These are phyloP conservation scores for Drosophila sp. DNA, from an alignment of 1,140 invertebrate species.

Conservation along the genomic window DNA sequence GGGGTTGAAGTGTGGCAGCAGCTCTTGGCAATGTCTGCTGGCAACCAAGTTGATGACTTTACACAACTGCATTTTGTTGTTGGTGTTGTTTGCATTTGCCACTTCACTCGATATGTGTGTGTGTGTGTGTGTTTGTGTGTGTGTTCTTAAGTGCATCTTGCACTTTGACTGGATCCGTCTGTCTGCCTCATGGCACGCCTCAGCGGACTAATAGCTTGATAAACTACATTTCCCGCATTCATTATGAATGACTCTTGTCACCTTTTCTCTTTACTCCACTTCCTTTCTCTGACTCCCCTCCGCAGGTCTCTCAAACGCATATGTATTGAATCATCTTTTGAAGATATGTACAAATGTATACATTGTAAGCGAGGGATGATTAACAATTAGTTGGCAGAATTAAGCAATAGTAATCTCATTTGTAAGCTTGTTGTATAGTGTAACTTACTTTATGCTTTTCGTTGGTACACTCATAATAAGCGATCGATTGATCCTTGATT, in stretches of 20 bases:
- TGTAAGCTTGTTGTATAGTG: no score
- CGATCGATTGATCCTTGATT: constrained; percentile 6
- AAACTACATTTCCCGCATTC: constrained; percentile 63
- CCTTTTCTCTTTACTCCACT: background rate
- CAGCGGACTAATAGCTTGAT: constrained; percentile 74
- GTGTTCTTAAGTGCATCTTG: constrained; percentile 64
- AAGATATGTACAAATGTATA: background rate
- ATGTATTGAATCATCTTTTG: background rate
- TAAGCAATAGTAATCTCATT: no score
- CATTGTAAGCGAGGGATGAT: background rate
- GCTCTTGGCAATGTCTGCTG: constrained; percentile 27
- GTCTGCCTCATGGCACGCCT: constrained; percentile 31
- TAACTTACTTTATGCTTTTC: no score
- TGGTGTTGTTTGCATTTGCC: constrained; percentile 35
- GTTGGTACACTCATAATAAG: background rate
- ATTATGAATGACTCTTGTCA: constrained; percentile 50
- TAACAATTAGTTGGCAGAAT: no score
- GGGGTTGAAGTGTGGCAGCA: background rate
- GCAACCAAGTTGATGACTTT: constrained; percentile 54
- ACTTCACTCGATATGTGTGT: constrained; percentile 22
- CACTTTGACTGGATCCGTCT: constrained; percentile 54
- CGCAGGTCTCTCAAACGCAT: constrained; percentile 19
- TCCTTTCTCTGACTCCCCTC: background rate
- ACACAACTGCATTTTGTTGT: constrained; percentile 37
- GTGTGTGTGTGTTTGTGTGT: constrained; percentile 4